Percentiles rank a stretch among this genome's conserved stretches.
Conservation (phyloP, 2,113 vertebrate genomes). For the Rostratula benghalensis region DNA sequence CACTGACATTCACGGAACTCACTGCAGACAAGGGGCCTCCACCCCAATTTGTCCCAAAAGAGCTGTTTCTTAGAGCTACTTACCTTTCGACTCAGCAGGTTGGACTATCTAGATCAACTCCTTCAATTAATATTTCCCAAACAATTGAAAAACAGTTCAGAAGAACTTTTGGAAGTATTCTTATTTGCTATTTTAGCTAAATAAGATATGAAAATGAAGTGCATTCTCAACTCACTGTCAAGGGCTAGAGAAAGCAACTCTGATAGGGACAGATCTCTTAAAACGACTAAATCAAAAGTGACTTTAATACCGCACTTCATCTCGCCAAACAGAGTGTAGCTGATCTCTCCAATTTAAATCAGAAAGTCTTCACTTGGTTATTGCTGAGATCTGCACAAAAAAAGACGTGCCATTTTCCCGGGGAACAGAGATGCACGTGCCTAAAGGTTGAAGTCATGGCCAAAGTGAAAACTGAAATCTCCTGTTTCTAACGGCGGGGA, state of each 20-base stretch:
- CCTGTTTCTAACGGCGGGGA: neutral
- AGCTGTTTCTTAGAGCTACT: neutral
- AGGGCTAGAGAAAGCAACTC: neutral
- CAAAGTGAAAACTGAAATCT: conserved; percentile 18
- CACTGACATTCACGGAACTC: neutral
- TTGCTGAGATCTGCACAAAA: conserved; percentile 55
- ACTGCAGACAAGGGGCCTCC: neutral
- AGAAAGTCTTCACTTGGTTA: conserved; percentile 21
- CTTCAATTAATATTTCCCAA: neutral
- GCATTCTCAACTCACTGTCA: neutral
- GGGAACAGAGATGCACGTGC: neutral
- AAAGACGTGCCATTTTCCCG: conserved; percentile 4
- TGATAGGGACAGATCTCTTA: neutral
- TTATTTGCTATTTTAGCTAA: conserved; percentile 17
- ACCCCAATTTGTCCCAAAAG: neutral
- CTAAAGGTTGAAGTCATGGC: conserved; percentile 23
- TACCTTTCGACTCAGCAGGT: neutral
- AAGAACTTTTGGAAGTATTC: neutral
- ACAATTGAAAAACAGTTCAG: neutral
- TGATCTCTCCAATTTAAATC: conserved; percentile 52
- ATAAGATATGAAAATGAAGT: neutral
- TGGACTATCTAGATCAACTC: neutral
- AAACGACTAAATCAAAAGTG: conserved; percentile 52
- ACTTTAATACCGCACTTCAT: conserved; percentile 20
- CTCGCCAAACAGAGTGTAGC: conserved; percentile 12